Percentiles rank a stretch among this genome's conserved stretches.
Conservation (phyloP, 1,140 invertebrate species). For the Tetragonula clypearis region DNA sequence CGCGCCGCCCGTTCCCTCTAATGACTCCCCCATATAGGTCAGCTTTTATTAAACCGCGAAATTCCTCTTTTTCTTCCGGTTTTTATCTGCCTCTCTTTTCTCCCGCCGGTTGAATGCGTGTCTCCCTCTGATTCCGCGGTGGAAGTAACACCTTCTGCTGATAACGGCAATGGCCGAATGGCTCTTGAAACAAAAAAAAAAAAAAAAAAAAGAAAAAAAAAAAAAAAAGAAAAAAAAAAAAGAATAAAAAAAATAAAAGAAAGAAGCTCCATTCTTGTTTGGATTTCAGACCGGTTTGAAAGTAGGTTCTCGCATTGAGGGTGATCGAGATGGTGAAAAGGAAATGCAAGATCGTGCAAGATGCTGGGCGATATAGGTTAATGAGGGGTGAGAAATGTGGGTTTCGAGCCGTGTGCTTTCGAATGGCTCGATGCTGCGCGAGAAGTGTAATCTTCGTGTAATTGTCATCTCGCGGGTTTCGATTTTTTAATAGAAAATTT, state of each 20-base stretch:
- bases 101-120: neutral
- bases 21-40: slow-evolving; percentile 37
- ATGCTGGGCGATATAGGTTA: neutral
- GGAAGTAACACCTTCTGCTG: neutral
- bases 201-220: too few species aligned
- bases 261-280: too few species aligned
- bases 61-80: neutral
- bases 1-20: slow-evolving; percentile 9
- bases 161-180: too few species aligned
- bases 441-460: neutral
- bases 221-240: too few species aligned
- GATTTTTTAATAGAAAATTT: neutral
- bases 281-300: neutral
- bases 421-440: neutral
- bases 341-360: neutral
- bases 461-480: neutral
- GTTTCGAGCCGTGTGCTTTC: neutral
- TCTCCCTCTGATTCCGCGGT: neutral
- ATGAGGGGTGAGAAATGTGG: neutral
- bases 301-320: neutral
- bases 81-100: neutral
- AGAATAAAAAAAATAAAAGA: too few species aligned
- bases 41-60: slow-evolving; percentile 36
- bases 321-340: neutral
- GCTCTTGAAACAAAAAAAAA: too few species aligned